phyloP scores from a whole-genome alignment of 2,113 vertebrate species.

The Gambusia affinis region DNA sequence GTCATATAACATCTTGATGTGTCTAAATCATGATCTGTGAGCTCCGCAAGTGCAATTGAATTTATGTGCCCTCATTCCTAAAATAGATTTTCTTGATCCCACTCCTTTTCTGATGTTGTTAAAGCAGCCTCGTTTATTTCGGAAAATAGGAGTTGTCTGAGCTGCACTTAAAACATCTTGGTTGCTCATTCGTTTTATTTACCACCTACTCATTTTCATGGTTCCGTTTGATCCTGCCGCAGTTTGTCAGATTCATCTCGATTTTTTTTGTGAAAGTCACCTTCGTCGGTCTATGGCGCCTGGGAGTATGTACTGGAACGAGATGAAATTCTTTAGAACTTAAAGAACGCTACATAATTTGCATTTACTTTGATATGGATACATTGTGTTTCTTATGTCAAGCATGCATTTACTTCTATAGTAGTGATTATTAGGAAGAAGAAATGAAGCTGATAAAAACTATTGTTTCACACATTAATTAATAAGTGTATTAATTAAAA shows the following conservation, averaged over 20 bases:
- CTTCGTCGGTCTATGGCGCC: background rate
- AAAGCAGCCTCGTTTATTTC: conserved; percentile 8
- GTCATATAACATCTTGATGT: conserved; percentile 6
- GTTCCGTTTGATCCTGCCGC: conserved; percentile 29
- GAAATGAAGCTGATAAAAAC: background rate
- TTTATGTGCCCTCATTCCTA: conserved; percentile 9
- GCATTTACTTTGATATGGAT: too few species aligned
- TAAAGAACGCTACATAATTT: too few species aligned
- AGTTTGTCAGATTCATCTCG: conserved; percentile 9
- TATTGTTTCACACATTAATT: background rate
- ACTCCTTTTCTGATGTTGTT: conserved; percentile 7
- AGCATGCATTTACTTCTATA: background rate
- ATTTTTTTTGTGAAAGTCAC: conserved; percentile 17
- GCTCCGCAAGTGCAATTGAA: conserved; percentile 8
- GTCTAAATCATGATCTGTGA: background rate
- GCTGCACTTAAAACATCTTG: conserved; percentile 11
- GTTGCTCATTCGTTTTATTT: conserved; percentile 8
- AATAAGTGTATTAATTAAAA: background rate
- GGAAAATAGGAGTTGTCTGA: conserved; percentile 17
- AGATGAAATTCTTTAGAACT: background rate
- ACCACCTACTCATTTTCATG: background rate
- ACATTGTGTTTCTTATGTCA: too few species aligned
- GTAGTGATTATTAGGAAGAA: background rate
- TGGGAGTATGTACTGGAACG: background rate
- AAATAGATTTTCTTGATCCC: conserved; percentile 18